phyloP scores from a whole-genome alignment of 2,113 vertebrate species.

The Aramus guarauna region DNA sequence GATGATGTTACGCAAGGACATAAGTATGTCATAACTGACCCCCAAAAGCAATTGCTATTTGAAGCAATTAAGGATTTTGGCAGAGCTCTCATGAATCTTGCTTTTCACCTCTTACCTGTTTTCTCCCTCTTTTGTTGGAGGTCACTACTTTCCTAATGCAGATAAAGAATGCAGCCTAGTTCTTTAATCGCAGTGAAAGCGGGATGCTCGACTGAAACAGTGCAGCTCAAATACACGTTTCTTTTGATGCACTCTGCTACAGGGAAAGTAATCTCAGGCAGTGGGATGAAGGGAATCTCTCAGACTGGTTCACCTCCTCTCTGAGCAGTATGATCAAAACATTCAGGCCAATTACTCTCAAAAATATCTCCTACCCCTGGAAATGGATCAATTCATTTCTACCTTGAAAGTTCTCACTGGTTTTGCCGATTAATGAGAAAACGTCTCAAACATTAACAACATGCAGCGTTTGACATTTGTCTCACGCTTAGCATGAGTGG shows the following conservation, averaged over 20 bases:
- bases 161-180: neutral
- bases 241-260: neutral
- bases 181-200: neutral
- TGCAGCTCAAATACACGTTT: rapidly evolving
- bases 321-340: neutral
- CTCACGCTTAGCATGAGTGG: neutral
- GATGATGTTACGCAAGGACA: neutral
- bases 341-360: neutral
- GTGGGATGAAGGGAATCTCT: neutral
- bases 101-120: neutral
- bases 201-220: neutral
- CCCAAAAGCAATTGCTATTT: neutral
- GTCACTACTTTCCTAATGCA: neutral
- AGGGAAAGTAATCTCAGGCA: neutral
- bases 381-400: neutral
- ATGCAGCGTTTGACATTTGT: neutral
- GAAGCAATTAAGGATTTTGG: neutral
- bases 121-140: neutral
- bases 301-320: neutral
- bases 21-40: neutral
- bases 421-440: neutral
- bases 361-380: neutral
- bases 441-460: neutral
- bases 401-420: neutral
- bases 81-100: neutral